phyloP scores from a whole-genome alignment of 2,113 vertebrate genomes.

The Nothobranchius furzeri region DNA sequence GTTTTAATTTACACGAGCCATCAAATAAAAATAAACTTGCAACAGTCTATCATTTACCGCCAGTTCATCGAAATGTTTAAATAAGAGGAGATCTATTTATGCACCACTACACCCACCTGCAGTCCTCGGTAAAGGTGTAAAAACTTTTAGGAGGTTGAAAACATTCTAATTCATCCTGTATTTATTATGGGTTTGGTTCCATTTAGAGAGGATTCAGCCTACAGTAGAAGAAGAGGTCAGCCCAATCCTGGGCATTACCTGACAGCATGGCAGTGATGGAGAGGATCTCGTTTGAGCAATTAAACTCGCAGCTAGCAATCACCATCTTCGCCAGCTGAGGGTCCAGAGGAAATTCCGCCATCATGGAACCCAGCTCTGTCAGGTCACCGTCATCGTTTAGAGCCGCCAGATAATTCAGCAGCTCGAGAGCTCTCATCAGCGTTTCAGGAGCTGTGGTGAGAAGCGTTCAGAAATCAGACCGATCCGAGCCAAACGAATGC shows the following conservation, averaged over 20 bases:
- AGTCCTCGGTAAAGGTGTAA: too few species aligned
- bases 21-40: too few species aligned
- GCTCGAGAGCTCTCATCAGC: slow-evolving; percentile 96
- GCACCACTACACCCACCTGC: too few species aligned
- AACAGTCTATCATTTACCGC: too few species aligned
- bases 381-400: slow-evolving; percentile 98
- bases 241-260: slow-evolving; percentile 92
- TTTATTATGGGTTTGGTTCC: too few species aligned
- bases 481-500: not conserved
- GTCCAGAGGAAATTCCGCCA: slow-evolving; percentile 98
- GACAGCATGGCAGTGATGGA: slow-evolving; percentile 99
- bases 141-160: too few species aligned
- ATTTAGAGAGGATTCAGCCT: slow-evolving; percentile 11
- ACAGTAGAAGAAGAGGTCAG: slow-evolving; percentile 52
- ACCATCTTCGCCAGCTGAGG: slow-evolving; percentile 99
- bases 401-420: slow-evolving; percentile 96
- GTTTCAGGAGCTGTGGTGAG: slow-evolving; percentile 90
- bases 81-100: too few species aligned
- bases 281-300: slow-evolving; percentile 99
- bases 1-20: too few species aligned
- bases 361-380: slow-evolving; percentile 98
- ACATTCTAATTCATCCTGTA: too few species aligned
- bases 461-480: not conserved
- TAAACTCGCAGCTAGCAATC: slow-evolving; percentile 99
- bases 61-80: too few species aligned